phyloP scores from a whole-genome alignment of 1,140 invertebrate genomes.

The Drosophila prosaltans region DNA sequence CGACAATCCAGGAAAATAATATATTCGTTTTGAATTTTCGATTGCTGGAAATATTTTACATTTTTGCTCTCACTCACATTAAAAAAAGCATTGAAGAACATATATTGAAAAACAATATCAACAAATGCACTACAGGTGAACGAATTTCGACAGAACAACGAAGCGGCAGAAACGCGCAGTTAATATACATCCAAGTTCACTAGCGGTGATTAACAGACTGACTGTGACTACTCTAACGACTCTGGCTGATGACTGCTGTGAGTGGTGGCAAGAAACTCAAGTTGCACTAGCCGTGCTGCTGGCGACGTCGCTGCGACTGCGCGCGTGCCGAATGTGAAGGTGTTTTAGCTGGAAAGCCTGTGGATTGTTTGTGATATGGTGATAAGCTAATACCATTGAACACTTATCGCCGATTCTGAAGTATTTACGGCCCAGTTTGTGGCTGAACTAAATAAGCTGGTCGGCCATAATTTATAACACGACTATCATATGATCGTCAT shows the following conservation, averaged over 20 bases:
- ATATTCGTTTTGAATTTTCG: slow-evolving; percentile 1
- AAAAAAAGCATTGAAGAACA: slow-evolving; percentile 46
- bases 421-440: slow-evolving; percentile 38
- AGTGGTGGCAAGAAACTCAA: slow-evolving; percentile 35
- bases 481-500: slow-evolving; percentile 25
- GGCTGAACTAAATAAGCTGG: slow-evolving; percentile 5
- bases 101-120: slow-evolving; percentile 46
- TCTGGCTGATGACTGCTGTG: slow-evolving; percentile 20
- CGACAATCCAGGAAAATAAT: neutral
- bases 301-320: slow-evolving; percentile 49
- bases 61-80: slow-evolving; percentile 51
- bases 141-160: slow-evolving; percentile 20
- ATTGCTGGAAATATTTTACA: slow-evolving; percentile 18
- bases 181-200: slow-evolving; percentile 64
- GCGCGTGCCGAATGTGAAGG: slow-evolving; percentile 49
- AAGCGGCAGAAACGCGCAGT: slow-evolving; percentile 14
- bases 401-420: slow-evolving; percentile 16
- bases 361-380: slow-evolving; percentile 2
- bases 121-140: slow-evolving; percentile 27
- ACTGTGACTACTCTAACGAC: slow-evolving; percentile 18
- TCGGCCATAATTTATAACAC: slow-evolving; percentile 1
- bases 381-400: slow-evolving; percentile 11
- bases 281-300: slow-evolving; percentile 7
- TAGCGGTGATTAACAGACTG: slow-evolving; percentile 79
- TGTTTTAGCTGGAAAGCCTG: slow-evolving; percentile 2